Base-by-base conservation (phyloP, 2,113 vertebrate genomes). In the Buteo buteo region DNA sequence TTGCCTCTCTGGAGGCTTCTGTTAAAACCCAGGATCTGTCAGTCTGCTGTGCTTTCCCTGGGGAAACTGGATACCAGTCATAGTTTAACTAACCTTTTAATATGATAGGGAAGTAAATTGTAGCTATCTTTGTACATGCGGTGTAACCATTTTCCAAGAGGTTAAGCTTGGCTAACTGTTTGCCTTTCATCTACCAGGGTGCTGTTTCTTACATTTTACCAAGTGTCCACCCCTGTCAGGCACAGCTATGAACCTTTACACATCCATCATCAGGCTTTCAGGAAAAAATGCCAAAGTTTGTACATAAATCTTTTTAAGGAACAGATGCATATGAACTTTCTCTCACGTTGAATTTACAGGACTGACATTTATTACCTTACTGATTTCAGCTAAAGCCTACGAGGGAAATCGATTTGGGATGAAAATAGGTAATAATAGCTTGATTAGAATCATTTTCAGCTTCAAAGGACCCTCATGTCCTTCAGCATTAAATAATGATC, bases 401-500 rank as follows among this genome's bases (percentile, higher is more conserved):
- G 24, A 95, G 67, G 14, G 28, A 57, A 94, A 96, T 72, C 90
- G 74, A 94, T 96, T 96, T 95, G 81, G 54, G 61, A 74, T 81
- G 42, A 88, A 96, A 96, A 96, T 71, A 77, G 49, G 32, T 89
- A 79, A 77, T 91, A 94, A 88, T 69, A 96, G 29, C 54, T 95
- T 92, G 74, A 97, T 94, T 74, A 71, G 40, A 96, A 94, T 92
- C 0, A 93, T 95, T 95, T 83, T 95, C 80, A 90, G 19, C 73
- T 93, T 78, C 62, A 81, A 78, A 95, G 81, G 40, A 76, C 36
- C 49, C 45, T 90, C 87, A 24, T 80, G 49, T 72, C 29, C 25
- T 97, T 95, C 85, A 65, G 38, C 34, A 90, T 94, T 91, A 96
- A 92, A 95, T 95, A 92, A 93, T 89, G 77, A 87, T 95, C 32